These are phyloP conservation scores for Tethea ocularis DNA, from an alignment of 2,888 invertebrate species.

Conservation along the genomic window DNA sequence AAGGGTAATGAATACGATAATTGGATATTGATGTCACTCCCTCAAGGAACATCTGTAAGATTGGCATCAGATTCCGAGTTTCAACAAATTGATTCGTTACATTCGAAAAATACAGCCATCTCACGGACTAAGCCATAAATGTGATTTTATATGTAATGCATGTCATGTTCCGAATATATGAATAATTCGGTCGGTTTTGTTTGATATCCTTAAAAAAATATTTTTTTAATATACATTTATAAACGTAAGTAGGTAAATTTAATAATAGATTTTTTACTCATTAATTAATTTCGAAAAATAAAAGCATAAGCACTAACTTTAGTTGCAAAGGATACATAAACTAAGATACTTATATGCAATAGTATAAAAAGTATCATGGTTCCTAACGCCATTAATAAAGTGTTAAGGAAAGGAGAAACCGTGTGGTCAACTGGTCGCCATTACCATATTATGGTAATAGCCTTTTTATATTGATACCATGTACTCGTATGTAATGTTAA, in stretches of 20 bases:
- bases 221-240: too few species aligned
- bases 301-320: too few species aligned
- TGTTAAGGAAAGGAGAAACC: not conserved
- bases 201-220: too few species aligned
- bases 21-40: slow-evolving; percentile 11
- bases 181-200: not conserved
- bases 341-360: not conserved
- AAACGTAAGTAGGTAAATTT: too few species aligned
- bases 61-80: slow-evolving; percentile 9
- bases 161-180: not conserved
- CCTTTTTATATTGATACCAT: not conserved
- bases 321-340: too few species aligned
- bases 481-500: not conserved
- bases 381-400: not conserved
- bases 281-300: too few species aligned
- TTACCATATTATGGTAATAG: slow-evolving; percentile 1
- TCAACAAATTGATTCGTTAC: slow-evolving; percentile 10
- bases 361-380: not conserved
- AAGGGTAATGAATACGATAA: slow-evolving; percentile 7
- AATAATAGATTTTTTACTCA: too few species aligned
- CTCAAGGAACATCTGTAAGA: slow-evolving; percentile 7
- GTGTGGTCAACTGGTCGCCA: not conserved
- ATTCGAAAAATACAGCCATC: slow-evolving; percentile 5
- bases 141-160: not conserved
- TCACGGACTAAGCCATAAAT: slow-evolving; percentile 1